Evolutionary conservation across 2,888 invertebrate genomes (phyloP).

Genomic region (Teinopalpus imperialis): DNA sequence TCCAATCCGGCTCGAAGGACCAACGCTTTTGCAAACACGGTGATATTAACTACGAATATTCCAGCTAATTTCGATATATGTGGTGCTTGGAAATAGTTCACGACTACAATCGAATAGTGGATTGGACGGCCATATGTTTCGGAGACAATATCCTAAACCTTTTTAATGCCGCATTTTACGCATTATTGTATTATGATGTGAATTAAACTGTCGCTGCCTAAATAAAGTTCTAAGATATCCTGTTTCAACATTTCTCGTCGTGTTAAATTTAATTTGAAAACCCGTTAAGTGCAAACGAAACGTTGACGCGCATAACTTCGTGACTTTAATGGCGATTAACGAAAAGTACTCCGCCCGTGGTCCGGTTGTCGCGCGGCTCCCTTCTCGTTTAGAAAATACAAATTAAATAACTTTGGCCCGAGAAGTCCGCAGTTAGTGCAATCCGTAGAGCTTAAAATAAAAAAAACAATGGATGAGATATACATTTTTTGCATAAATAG

Average conservation of each 20-base stretch:
- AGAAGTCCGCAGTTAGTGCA: neutral
- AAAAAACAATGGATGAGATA: too few species aligned
- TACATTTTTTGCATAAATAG: too few species aligned
- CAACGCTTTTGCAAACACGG: too few species aligned
- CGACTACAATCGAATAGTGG: too few species aligned
- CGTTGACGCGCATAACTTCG: conserved; percentile 42
- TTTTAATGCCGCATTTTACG: too few species aligned
- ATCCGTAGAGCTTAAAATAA: neutral
- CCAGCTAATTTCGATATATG: too few species aligned
- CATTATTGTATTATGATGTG: too few species aligned
- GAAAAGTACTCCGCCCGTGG: conserved; percentile 34
- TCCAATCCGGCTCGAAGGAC: too few species aligned
- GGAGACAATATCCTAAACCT: too few species aligned
- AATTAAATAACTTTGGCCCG: neutral
- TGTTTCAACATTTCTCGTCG: neutral
- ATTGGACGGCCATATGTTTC: too few species aligned
- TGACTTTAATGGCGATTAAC: conserved; percentile 42
- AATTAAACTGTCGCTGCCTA: conserved; percentile 3
- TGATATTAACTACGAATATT: too few species aligned
- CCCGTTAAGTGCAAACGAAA: conserved; percentile 17
- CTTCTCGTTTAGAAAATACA: neutral
- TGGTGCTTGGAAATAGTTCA: too few species aligned
- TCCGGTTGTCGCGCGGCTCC: neutral
- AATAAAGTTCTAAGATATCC: conserved; percentile 2
- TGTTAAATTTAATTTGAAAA: neutral